Conservation (phyloP, 2,888 invertebrate species). For the Podabrus alpinus region DNA sequence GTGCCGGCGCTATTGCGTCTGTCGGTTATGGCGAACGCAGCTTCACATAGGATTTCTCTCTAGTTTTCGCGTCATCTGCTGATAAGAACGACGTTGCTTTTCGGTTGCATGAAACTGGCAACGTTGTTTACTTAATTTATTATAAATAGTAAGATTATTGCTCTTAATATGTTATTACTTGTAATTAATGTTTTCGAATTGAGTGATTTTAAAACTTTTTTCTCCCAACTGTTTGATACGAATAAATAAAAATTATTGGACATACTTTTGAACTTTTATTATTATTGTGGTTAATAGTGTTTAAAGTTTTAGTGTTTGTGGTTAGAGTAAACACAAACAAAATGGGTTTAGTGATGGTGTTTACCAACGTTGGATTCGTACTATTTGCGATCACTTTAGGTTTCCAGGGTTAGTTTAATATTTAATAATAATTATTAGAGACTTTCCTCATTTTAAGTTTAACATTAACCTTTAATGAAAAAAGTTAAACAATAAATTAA, state of each 20-base stretch:
- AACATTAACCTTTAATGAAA: background rate
- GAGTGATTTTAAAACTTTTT: slow-evolving; percentile 7
- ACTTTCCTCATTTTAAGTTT: background rate
- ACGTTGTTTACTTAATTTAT: slow-evolving; percentile 13
- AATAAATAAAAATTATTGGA: background rate
- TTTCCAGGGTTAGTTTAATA: slow-evolving; percentile 4
- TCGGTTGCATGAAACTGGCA: slow-evolving; percentile 6
- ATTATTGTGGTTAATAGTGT: background rate
- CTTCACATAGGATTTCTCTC: slow-evolving; percentile 47
- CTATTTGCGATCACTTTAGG: background rate
- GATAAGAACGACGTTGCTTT: slow-evolving; percentile 46
- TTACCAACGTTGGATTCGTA: slow-evolving; percentile 1
- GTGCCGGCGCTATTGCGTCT: slow-evolving; percentile 49
- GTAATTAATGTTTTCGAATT: background rate
- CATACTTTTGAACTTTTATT: background rate
- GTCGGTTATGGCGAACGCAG: slow-evolving; percentile 47
- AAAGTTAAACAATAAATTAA: background rate
- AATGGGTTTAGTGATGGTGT: slow-evolving; percentile 7
- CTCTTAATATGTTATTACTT: slow-evolving; percentile 3
- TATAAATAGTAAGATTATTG: background rate
- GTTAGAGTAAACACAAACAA: background rate
- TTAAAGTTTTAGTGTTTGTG: slow-evolving; percentile 10
- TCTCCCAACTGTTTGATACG: background rate
- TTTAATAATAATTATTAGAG: background rate
- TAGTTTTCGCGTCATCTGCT: slow-evolving; percentile 53